Conservation (phyloP, 2,113 vertebrate genomes). For the Pelodiscus sinensis region DNA sequence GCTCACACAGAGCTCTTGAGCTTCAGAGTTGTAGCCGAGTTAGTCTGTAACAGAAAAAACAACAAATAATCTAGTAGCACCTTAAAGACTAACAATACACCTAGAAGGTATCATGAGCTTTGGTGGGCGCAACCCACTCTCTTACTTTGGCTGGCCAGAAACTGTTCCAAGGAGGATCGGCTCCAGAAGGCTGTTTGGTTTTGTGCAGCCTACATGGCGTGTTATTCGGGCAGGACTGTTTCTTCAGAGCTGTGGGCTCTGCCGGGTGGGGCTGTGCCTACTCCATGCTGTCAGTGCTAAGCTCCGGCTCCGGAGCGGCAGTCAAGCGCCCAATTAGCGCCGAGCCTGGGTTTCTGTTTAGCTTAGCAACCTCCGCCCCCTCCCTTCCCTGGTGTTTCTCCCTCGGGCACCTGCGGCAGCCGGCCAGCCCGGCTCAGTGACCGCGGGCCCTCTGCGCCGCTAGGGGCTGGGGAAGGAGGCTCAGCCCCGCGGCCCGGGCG, state of each 20-base stretch:
- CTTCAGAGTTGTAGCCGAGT: no score
- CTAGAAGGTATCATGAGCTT: no score
- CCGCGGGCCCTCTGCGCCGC: no score
- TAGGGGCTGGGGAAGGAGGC: neutral
- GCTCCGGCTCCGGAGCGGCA: neutral
- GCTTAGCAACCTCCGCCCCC: slow-evolving; percentile 74
- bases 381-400: neutral
- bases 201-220: neutral
- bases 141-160: neutral
- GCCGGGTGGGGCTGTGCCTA: neutral
- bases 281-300: neutral
- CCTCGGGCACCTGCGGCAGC: neutral
- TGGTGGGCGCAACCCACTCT: neutral
- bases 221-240: neutral
- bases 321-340: slow-evolving; percentile 61
- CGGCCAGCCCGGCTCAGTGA: no score
- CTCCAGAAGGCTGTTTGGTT: neutral
- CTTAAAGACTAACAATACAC: no score
- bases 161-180: neutral
- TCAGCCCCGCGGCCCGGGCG: neutral
- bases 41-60: no score
- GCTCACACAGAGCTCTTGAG: neutral
- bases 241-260: neutral
- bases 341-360: slow-evolving; percentile 69
- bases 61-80: no score